These are phyloP conservation scores for Xenus cinereus DNA, from an alignment of 2,113 vertebrate species.

Conservation along the genomic window DNA sequence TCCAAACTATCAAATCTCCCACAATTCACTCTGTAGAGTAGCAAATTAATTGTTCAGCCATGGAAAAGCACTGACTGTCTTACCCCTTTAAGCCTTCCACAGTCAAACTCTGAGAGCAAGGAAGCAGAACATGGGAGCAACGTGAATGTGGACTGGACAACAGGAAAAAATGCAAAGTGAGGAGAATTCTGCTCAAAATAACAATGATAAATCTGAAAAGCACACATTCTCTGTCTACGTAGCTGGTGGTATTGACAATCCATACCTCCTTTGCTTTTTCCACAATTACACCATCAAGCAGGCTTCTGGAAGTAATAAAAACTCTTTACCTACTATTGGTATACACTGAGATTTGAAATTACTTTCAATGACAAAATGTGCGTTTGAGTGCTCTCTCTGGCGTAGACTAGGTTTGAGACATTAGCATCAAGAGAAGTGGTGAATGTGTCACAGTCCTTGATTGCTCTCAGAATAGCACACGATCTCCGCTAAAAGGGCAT, in stretches of 20 bases:
- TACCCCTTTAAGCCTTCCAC: not conserved
- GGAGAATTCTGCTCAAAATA: conserved; percentile 15
- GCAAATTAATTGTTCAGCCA: not conserved
- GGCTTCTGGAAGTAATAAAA: not conserved
- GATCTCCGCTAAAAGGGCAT: not conserved
- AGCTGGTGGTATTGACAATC: not conserved
- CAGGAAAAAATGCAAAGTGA: not conserved
- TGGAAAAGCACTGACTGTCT: not conserved
- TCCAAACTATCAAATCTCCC: not conserved
- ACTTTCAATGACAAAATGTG: conserved; percentile 13
- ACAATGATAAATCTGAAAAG: not conserved
- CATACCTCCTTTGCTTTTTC: not conserved
- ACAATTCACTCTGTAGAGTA: not conserved
- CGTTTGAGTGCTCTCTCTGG: not conserved
- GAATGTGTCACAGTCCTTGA: not conserved
- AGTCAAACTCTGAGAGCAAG: not conserved
- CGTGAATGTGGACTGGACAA: not conserved
- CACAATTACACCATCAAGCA: not conserved
- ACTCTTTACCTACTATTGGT: not conserved
- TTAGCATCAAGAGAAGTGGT: not conserved
- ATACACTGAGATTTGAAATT: conserved; percentile 25
- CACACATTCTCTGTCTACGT: not conserved
- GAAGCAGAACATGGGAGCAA: not conserved
- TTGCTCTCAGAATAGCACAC: not conserved
- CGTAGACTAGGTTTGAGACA: not conserved